Base-by-base conservation (phyloP, 2,888 invertebrate genomes). In the Tenthredo mesomela region DNA sequence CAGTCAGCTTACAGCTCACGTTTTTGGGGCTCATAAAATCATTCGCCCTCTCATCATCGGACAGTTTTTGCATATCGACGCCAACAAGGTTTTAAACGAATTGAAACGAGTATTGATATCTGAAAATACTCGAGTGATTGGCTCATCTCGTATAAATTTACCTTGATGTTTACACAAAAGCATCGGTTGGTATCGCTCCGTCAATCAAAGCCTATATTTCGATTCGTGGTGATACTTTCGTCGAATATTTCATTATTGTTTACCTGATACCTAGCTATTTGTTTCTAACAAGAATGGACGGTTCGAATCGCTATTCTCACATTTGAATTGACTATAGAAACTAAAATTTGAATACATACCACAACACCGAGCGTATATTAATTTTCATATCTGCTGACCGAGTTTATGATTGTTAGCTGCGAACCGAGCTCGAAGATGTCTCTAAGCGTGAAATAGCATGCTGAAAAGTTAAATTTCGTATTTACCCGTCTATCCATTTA, bases 11-110 rank as follows among this genome's bases (percentile, higher is more conserved):
- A 73, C 43, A 21, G 71, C 7, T 21, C 61, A 25, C 61, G 18
- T n/a, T 73, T 21, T 29, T 21, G 71, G 71, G 43, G 21, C 43
- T 73, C 43, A 25, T 21, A 25, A 73, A 73, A 73, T 12, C 71
- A 73, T 43, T n/a, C 71, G 12, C 12, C 25, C 71, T 40, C 71
- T 73, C 40, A 21, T 43, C 21, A 15, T 18, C 21, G 4, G n/a
- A 43, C 4, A 21, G n/a, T 73, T 73, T 73, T 73, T 37, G 33
- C 33, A 33, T 33, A 67, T 18, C 18, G 15, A 15, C 67, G 12
- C 15, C 18, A 29, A 25, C 33, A 18, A 33, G 33, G 10, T 67
- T 67, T 6, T 0, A 10, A 67, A 33, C 18, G 33, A 67, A 33
- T 67, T 67, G 18, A 67, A 67, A 67, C 67, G 33, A 33, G 67